These are phyloP conservation scores for Gobius niger DNA, from an alignment of 2,113 vertebrate species.

Conservation along the genomic window DNA sequence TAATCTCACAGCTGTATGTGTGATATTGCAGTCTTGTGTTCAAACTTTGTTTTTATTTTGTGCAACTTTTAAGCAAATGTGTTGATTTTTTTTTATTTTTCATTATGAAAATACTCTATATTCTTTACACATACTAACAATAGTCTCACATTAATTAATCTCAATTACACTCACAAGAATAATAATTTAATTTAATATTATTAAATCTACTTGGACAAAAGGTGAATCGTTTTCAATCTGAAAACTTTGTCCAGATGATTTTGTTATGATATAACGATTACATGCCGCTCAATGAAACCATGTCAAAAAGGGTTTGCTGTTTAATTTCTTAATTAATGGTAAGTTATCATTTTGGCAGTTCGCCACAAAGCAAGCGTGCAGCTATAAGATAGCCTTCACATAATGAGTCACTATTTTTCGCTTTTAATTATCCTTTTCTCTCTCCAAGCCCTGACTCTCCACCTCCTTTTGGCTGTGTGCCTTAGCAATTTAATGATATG, in stretches of 20 bases:
- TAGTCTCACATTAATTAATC: too few relatives aligned
- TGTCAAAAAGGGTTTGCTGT: conserved; percentile 62
- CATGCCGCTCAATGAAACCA: conserved; percentile 72
- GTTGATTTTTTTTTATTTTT: not conserved
- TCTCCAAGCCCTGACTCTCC: conserved; percentile 77
- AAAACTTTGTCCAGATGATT: not conserved
- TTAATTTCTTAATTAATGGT: conserved; percentile 73
- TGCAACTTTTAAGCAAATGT: not conserved
- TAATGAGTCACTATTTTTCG: conserved; percentile 73
- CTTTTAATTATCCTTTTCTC: conserved; percentile 84
- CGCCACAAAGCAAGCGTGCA: conserved; percentile 66
- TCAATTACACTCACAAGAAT: not conserved
- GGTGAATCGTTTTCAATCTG: too few relatives aligned
- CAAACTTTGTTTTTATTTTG: not conserved
- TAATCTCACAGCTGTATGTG: not conserved
- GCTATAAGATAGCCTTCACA: conserved; percentile 77
- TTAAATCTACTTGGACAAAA: not conserved
- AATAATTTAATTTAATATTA: conserved; percentile 4
- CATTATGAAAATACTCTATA: too few relatives aligned
- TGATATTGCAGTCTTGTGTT: not conserved
- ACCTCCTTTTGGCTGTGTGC: conserved; percentile 80
- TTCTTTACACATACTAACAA: not conserved
- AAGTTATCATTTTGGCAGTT: conserved; percentile 75
- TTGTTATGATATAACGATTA: conserved; percentile 50
- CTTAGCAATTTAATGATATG: conserved; percentile 96